Base-by-base conservation (phyloP, 2,113 vertebrate species). In the Otolemur garnettii region DNA sequence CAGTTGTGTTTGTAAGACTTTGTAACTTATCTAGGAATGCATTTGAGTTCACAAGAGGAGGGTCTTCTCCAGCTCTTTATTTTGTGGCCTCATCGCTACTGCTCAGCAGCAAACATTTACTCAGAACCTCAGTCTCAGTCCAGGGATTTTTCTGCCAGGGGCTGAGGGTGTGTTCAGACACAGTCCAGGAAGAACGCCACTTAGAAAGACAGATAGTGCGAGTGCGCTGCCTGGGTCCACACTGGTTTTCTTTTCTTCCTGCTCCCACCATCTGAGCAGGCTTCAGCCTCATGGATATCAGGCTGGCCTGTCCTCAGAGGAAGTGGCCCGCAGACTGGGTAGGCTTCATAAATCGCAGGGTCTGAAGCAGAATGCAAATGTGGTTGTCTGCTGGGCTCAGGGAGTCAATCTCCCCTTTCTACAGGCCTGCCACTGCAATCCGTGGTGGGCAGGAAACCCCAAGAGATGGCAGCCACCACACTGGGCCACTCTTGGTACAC, bases 21-120 rank as follows among this genome's bases (percentile, higher is more conserved):
- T n/a, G 62, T 64, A 81, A 95, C 80, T 94, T 89, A 38, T 91
- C 38, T 35, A 60, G 79, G 83, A 93, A 93, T 75, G n/a, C 42
- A 15, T 75, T 87, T 71, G 85, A 57, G 68, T 62, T 93, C 68
- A 68, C 74, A 86, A 92, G 94, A 95, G n/a, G n/a, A n/a, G n/a
- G 13, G 11, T 17, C 53, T 24, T 82, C 26, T 79, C 50, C n/a
- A 24, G 62, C 68, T 33, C 26, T 19, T 64, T 9, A 26, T 9
- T 4, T 0, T 4, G 10, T 1, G 14, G n/a, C 66, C 45, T 57
- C 22, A 4, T 38, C 57, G 2, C 26, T 13, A 0, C n/a, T 42
- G 78, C 68, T 50, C 4, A 11, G 19, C 68, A 19, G 22, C 38
- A 38, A 55, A 72, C 21, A 74, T 5, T 7, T 2, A 21, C 50